These are phyloP conservation scores for Dufourea novaeangliae DNA, from an alignment of 1,140 invertebrate species.

Conservation along the genomic window DNA sequence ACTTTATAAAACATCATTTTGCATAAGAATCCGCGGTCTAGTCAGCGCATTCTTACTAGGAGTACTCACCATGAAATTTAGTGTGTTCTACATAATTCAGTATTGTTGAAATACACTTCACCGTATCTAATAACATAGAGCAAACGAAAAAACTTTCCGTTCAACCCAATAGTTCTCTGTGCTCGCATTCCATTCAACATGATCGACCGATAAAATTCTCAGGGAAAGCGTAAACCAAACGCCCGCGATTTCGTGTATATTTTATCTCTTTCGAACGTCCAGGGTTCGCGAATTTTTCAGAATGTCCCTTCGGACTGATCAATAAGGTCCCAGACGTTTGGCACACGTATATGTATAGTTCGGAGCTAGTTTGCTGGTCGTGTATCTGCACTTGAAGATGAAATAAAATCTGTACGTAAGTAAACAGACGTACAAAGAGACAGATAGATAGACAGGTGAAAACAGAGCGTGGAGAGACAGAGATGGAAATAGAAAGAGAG, in stretches of 20 bases:
- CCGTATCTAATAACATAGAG: no score
- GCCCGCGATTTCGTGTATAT: constrained; percentile 28
- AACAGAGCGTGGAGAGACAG: not conserved
- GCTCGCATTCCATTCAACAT: not conserved
- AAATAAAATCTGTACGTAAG: constrained; percentile 27
- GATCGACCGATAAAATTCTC: not conserved
- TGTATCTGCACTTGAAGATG: constrained; percentile 47
- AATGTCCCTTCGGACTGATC: constrained; percentile 11
- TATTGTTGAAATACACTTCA: no score
- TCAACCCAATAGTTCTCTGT: not conserved
- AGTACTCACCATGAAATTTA: no score
- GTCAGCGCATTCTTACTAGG: no score
- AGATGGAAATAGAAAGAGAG: not conserved
- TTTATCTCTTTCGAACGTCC: constrained; percentile 4
- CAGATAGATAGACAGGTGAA: constrained; percentile 31
- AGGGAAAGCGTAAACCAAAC: constrained; percentile 57
- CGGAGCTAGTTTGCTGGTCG: constrained; percentile 53
- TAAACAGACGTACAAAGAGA: constrained; percentile 26
- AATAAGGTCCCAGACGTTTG: constrained; percentile 45
- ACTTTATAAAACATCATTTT: no score
- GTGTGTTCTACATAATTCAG: no score
- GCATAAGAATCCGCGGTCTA: no score
- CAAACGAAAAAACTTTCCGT: no score
- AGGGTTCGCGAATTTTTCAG: constrained; percentile 5
- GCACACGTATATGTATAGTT: constrained; percentile 27